phyloP scores from a whole-genome alignment of 2,113 vertebrate genomes.

The Dolichotis patagonum region DNA sequence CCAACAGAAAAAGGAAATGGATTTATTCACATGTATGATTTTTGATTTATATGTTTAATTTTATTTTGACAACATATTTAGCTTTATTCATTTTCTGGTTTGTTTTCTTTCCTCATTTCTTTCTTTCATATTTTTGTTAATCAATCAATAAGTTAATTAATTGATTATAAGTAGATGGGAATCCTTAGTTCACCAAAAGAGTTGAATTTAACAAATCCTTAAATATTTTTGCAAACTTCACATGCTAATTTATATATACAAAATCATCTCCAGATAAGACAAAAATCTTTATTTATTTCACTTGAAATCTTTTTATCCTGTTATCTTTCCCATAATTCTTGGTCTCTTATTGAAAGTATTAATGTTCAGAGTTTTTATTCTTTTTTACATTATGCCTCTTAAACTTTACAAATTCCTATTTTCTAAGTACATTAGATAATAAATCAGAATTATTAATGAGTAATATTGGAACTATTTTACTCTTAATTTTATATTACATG shows the following conservation, averaged over 20 bases:
- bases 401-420: not conserved
- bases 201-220: constrained; percentile 53
- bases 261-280: not conserved
- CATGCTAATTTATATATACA: not conserved
- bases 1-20: not conserved
- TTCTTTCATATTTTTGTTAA: not conserved
- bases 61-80: not conserved
- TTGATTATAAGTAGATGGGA: not conserved
- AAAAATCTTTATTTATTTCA: not conserved
- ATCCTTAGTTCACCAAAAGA: not conserved
- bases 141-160: not conserved
- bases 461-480: not conserved
- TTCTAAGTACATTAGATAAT: not conserved
- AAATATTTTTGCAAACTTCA: constrained; percentile 36
- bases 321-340: not conserved
- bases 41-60: not conserved
- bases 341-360: not conserved
- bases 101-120: not conserved
- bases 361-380: not conserved
- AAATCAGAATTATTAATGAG: not conserved
- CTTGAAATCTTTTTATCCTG: not conserved
- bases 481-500: constrained; percentile 28
- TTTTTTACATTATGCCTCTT: not conserved
- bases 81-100: not conserved
- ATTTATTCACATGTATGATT: not conserved